Evolutionary conservation across 2,113 vertebrate genomes (phyloP).

Genomic region (Enhydra lutris): DNA sequence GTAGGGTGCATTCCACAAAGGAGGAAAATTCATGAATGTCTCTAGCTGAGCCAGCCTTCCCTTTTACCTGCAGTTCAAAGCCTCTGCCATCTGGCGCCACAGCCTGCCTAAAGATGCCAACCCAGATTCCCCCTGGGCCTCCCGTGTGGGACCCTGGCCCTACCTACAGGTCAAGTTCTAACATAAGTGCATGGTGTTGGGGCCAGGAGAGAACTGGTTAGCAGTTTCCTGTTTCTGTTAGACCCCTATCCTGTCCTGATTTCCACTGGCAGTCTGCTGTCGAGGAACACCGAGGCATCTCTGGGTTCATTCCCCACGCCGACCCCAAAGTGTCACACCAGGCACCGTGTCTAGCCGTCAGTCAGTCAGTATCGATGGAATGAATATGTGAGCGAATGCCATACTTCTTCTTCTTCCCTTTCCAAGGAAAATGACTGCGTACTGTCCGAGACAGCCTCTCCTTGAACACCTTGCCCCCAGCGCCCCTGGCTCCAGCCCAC

Average conservation of each 20-base stretch:
- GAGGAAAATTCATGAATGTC: not conserved
- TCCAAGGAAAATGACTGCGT: not conserved
- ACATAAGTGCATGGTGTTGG: not conserved
- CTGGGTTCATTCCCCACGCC: not conserved
- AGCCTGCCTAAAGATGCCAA: not conserved
- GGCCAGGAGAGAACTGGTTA: not conserved
- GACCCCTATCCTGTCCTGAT: not conserved
- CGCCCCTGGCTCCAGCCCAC: not conserved
- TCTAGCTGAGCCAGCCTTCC: not conserved
- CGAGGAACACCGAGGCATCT: not conserved
- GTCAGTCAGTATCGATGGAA: not conserved
- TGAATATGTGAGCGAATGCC: not conserved
- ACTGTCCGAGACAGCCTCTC: not conserved
- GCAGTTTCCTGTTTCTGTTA: not conserved
- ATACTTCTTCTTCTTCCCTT: not conserved
- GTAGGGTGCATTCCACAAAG: not conserved
- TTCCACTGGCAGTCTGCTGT: not conserved
- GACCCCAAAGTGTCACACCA: not conserved
- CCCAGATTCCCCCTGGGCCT: not conserved
- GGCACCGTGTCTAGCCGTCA: not conserved
- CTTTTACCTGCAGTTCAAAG: not conserved
- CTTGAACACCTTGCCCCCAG: not conserved
- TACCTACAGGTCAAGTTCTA: not conserved
- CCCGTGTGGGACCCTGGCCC: no score
- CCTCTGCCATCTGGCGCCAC: rapidly evolving